Base-by-base conservation (phyloP, 1,140 invertebrate genomes). In the Rhyacophila brunnea region DNA sequence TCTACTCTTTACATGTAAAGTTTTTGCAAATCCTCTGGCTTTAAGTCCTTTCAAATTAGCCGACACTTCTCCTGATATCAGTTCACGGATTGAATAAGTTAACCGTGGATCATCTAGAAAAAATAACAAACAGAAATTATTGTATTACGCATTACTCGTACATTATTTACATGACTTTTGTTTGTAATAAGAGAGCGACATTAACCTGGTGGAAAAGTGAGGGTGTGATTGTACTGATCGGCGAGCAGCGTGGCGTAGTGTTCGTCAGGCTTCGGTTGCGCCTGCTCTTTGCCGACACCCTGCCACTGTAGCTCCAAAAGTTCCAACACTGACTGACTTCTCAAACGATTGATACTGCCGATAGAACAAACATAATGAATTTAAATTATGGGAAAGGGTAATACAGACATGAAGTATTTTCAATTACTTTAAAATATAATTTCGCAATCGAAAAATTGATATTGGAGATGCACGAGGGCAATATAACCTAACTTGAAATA, bases 71-170 rank as follows among this genome's bases (percentile, higher is more conserved):
- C 85, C 86, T 11, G 85, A 84, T 47, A 98, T 92, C 61, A 95
- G 90, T 74, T 99, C 96, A 18, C 96, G 82, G 50, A 99, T 88
- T 0, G 92, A 91, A 71, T 97, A 99, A 58, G 90, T 88, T 73
- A 99, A 83, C 66, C 82, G 77, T 15, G 74, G 73, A 68, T 89
- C 86, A 70, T 87, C 91, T 87, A 71, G 17, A 82, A 80, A 14
- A 4, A 13, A 42, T 20, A 53, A n/a, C n/a, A n/a, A n/a, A n/a
- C n/a, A n/a, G n/a, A n/a, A n/a, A n/a, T n/a, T n/a, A n/a, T n/a
- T n/a, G n/a, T n/a, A n/a, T n/a, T n/a, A n/a, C n/a, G n/a, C n/a
- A n/a, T n/a, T n/a, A n/a, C n/a, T n/a, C n/a, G n/a, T n/a, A n/a
- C n/a, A n/a, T n/a, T n/a, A n/a, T n/a, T n/a, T n/a, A n/a, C n/a